Evolutionary conservation across 2,113 vertebrate species (phyloP).

Genomic region (Podarcis muralis): DNA sequence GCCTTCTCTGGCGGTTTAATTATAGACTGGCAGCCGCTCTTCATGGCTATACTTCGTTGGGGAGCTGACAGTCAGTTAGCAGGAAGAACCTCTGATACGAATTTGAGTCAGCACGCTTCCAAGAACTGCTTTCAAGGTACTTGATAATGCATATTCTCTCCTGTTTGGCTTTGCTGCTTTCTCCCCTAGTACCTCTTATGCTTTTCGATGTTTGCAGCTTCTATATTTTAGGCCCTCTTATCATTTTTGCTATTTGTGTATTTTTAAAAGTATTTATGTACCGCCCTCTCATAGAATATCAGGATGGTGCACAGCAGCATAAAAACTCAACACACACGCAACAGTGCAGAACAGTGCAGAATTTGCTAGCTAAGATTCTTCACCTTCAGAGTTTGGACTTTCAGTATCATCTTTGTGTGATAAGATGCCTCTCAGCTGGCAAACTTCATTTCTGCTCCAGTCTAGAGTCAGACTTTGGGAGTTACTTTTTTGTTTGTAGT

Average conservation of each 20-base stretch:
- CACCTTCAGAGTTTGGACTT: not conserved
- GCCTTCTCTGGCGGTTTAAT: no score
- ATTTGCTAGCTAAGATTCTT: no score
- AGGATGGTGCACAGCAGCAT: no score
- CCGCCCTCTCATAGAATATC: no score
- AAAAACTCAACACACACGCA: no score
- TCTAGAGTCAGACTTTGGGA: constrained; percentile 6
- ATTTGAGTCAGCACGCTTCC: constrained; percentile 67
- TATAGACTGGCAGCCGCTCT: not conserved
- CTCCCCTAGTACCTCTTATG: constrained; percentile 35
- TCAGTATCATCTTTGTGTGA: constrained; percentile 21
- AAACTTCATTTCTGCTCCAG: constrained; percentile 10
- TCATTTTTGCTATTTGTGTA: no score
- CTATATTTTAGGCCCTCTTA: no score
- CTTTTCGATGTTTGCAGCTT: no score
- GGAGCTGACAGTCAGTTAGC: constrained; percentile 64
- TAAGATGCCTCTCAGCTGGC: constrained; percentile 15
- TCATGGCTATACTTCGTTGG: constrained; percentile 44
- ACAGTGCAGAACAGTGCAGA: no score
- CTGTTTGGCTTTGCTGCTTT: constrained; percentile 19
- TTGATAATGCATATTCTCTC: constrained; percentile 67
- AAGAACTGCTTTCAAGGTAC: constrained; percentile 73
- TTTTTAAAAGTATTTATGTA: no score
- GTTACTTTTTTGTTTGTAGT: not conserved
- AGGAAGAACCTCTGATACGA: constrained; percentile 70